These are phyloP conservation scores for Trachymyrmex cornetzi DNA, from an alignment of 1,140 invertebrate genomes.

Conservation along the genomic window DNA sequence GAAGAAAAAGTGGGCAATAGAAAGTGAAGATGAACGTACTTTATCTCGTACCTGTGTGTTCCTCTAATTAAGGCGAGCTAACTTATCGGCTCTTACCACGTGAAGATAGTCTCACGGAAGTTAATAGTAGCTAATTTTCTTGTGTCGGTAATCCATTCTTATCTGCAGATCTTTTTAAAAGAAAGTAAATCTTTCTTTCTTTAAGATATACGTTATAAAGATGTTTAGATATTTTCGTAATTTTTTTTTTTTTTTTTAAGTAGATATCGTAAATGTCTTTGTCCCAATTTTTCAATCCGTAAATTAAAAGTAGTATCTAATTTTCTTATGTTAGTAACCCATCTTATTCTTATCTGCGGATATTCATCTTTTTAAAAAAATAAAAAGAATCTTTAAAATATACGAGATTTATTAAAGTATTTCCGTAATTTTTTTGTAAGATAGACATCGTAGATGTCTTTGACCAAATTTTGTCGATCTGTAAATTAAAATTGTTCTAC, in stretches of 20 bases:
- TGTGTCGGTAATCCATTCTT: background rate
- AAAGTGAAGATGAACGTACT: slow-evolving; percentile 65
- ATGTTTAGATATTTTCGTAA: slow-evolving; percentile 3
- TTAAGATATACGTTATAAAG: background rate
- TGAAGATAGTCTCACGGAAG: slow-evolving; percentile 7
- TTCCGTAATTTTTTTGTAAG: background rate
- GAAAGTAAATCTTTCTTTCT: background rate
- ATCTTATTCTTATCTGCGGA: background rate
- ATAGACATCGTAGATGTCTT: background rate
- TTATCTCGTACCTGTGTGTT: slow-evolving; percentile 68
- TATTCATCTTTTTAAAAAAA: background rate
- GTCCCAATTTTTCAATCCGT: background rate
- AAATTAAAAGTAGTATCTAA: slow-evolving; percentile 16
- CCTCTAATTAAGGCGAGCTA: slow-evolving; percentile 68
- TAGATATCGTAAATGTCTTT: background rate
- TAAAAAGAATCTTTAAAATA: background rate
- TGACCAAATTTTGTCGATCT: background rate
- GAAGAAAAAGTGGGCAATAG: slow-evolving; percentile 28
- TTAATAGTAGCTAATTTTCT: slow-evolving; percentile 35
- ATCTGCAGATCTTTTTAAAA: background rate
- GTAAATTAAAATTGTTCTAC: background rate
- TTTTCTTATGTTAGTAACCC: slow-evolving; percentile 4
- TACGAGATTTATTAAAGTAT: background rate
- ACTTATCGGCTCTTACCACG: slow-evolving; percentile 8
- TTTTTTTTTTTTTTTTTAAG: background rate